Base-by-base conservation (phyloP, 2,888 invertebrate genomes). In the Panorpa germanica region DNA sequence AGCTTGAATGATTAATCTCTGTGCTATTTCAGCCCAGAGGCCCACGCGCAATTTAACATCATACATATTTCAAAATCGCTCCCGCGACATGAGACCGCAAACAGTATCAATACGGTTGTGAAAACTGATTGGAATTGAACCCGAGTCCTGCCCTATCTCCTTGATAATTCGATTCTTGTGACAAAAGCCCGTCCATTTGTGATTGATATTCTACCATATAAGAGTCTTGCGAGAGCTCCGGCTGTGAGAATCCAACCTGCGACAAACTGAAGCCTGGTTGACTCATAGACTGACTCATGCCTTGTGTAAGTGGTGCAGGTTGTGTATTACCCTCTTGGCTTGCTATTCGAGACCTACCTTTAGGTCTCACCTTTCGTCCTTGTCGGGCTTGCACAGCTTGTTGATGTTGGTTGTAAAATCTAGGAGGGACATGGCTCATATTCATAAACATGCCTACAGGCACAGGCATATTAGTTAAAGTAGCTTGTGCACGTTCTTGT, bases 381-480 rank as follows among this genome's bases (percentile, higher is more conserved):
- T 57, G 53, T 30, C 53, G 53, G 7, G 51, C 51, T 1, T 66
- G 66, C 32, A 74, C 48, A 0, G 73, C 70, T 44, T 70, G 70
- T 42, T 69, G 73, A 44, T 72, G 73, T 41, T 76, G 75, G 44
- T 76, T 77, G 46, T 73, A 75, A 51, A 74, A 77, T 5, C 77
- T 55, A 1, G 77, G 75, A 17, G 75, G 74, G 32, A 77, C 69
- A 42, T 72, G 74, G 9, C 72, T 68, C 77, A 81, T 86, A 52
- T 81, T 86, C 70, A 90, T 78, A 42, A 86, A 78, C 82, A 93
- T 90, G 23, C 90, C 88, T 26, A 88, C 78, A 0, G 91, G 83
- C 4, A 95, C 88, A 1, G 93, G 90, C 39, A 91, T 65, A 41
- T 80, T 80, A 42, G 77, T 75, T 49, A 75, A 60, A 19, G 70